Evolutionary conservation across 2,113 vertebrate genomes (phyloP).

Genomic region (Excalfactoria chinensis): DNA sequence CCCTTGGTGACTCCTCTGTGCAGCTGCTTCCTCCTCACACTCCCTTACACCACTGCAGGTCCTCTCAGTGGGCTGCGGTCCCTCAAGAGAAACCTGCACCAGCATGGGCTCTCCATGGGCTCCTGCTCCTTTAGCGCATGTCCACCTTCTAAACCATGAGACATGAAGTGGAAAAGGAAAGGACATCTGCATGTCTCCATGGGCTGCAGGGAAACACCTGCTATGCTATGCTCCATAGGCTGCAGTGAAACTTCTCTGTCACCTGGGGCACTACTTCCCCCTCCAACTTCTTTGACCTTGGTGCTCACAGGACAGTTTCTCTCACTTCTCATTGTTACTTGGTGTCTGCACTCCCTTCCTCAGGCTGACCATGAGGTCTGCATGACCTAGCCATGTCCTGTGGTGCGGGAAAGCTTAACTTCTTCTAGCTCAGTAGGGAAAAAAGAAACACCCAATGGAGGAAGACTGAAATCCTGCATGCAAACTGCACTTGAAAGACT

Average conservation of each 20-base stretch:
- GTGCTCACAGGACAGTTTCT: not conserved
- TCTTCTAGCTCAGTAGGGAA: not conserved
- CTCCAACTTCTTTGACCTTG: not conserved
- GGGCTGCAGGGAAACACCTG: not conserved
- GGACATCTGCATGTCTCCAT: not conserved
- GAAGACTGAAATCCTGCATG: not conserved
- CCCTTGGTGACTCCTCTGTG: not conserved
- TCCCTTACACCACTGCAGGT: not conserved
- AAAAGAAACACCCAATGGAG: not conserved
- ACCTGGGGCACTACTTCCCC: not conserved
- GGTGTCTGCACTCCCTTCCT: not conserved
- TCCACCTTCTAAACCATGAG: not conserved
- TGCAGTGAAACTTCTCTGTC: not conserved
- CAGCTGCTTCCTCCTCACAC: not conserved
- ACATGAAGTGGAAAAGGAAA: fast-evolving
- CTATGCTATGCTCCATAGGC: not conserved
- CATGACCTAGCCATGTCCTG: not conserved
- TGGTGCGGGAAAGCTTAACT: not conserved
- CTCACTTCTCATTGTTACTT: not conserved
- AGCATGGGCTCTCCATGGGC: fast-evolving
- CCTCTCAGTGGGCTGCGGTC: not conserved
- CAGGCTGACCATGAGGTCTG: not conserved
- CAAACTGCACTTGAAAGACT: not conserved
- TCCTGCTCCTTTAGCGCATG: not conserved
- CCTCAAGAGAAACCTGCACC: not conserved